These are phyloP conservation scores for Peromyscus aztecus DNA, from an alignment of 2,797 vertebrate genomes.

Conservation along the genomic window DNA sequence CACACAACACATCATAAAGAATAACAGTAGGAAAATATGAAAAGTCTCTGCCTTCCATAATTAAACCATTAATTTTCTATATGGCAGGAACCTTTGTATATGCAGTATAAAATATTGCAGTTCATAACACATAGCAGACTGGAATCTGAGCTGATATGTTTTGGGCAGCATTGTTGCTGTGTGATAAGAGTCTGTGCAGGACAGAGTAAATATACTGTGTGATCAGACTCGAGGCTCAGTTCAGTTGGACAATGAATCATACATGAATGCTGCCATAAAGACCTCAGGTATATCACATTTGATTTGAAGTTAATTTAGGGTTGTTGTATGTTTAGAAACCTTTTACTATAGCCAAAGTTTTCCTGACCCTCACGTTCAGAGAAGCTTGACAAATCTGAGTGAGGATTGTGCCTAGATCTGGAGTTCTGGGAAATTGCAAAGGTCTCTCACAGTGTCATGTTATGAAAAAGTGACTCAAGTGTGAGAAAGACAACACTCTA, in stretches of 20 bases:
- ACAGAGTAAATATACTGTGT: too few relatives aligned
- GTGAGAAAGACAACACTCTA: not conserved
- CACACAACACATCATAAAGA: not conserved
- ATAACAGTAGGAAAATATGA: not conserved
- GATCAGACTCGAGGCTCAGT: not conserved
- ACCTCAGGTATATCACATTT: not conserved
- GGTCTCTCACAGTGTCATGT: not conserved
- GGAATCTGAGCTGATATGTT: not conserved
- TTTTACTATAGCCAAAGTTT: not conserved
- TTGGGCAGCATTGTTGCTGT: not conserved
- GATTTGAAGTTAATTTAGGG: not conserved
- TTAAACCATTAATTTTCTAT: not conserved
- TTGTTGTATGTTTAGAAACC: not conserved
- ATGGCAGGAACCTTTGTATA: not conserved
- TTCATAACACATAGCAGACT: not conserved
- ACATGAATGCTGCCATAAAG: not conserved
- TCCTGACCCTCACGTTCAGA: not conserved
- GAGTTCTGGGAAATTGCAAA: constrained; percentile 3
- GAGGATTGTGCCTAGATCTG: not conserved
- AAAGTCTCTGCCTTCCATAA: not conserved
- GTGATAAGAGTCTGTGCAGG: not conserved
- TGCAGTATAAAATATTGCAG: not conserved
- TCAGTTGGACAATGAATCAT: not conserved
- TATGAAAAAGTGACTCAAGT: constrained; percentile 7
- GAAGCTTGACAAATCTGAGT: not conserved